A percentile compares a stretch with the other conserved stretches of the same genome.
phyloP scores from a whole-genome alignment of 1,140 invertebrate genomes.

The Drosophila mayri region DNA sequence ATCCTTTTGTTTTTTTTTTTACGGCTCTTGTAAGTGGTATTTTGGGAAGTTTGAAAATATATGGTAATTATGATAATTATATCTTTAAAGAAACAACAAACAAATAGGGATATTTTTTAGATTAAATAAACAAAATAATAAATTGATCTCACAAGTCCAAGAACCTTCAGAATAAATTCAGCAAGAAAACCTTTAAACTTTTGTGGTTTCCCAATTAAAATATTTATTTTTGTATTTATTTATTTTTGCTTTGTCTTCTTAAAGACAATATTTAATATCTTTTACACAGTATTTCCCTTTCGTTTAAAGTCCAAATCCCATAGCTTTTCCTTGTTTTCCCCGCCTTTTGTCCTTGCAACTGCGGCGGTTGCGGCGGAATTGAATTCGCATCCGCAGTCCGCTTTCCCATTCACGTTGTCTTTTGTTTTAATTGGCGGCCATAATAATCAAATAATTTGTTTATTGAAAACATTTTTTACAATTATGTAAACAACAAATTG shows the following conservation, averaged over 20 bases:
- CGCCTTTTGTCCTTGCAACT: conserved; percentile 15
- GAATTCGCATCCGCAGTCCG: conserved; percentile 35
- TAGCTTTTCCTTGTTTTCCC: conserved; percentile 21
- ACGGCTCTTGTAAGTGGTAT: conserved; percentile 29
- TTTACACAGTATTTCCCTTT: conserved; percentile 17
- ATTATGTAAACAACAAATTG: conserved; percentile 84
- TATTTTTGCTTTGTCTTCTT: too few relatives aligned
- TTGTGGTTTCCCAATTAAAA: too few relatives aligned
- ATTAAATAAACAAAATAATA: too few relatives aligned
- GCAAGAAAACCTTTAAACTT: too few relatives aligned
- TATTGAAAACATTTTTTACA: conserved; percentile 84
- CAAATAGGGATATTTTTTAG: neutral
- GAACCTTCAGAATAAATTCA: too few relatives aligned
- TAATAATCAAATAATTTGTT: conserved; percentile 84
- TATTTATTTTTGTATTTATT: too few relatives aligned
- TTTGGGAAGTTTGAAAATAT: neutral
- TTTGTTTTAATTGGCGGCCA: conserved; percentile 81
- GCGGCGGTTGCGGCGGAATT: conserved; percentile 10
- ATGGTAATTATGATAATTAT: neutral
- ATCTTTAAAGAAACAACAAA: neutral
- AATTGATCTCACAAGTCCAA: neutral
- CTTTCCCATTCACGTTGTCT: conserved; percentile 47
- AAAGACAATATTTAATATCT: too few relatives aligned
- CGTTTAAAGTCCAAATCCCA: neutral
- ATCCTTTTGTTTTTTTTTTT: conserved; percentile 53